Conservation (phyloP, 2,113 vertebrate species). For the Ictalurus punctatus region DNA sequence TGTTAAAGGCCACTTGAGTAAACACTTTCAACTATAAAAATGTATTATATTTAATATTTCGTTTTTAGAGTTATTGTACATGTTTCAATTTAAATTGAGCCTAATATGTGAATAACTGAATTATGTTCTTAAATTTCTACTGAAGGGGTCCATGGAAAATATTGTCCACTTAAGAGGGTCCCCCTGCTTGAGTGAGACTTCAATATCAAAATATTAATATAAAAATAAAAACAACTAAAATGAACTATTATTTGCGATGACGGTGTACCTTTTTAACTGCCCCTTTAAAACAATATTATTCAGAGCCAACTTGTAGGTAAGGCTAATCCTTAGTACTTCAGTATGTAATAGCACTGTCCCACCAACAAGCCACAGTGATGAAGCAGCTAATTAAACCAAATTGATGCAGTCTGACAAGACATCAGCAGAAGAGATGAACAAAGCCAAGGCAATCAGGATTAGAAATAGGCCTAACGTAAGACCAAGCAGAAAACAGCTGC, state of each 20-base stretch:
- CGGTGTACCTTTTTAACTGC: background rate
- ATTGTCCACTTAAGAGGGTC: background rate
- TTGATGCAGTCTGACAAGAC: background rate
- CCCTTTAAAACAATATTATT: background rate
- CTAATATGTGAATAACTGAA: background rate
- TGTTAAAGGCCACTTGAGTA: no score
- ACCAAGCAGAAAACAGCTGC: background rate
- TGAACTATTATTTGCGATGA: background rate
- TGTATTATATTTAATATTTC: no score
- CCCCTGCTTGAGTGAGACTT: background rate
- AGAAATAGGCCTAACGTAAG: background rate
- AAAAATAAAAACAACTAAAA: background rate
- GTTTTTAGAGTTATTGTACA: background rate
- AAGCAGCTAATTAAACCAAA: background rate
- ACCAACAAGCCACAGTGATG: background rate
- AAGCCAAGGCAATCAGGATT: background rate
- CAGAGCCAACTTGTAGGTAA: background rate
- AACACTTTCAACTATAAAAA: no score
- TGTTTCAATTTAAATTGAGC: no score
- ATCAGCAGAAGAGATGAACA: background rate
- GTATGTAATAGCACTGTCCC: background rate
- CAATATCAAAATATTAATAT: background rate
- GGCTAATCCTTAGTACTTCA: background rate
- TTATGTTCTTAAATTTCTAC: background rate
- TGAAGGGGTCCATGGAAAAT: background rate